Conservation (phyloP, 2,797 vertebrate species). For the Oryzias sinensis region DNA sequence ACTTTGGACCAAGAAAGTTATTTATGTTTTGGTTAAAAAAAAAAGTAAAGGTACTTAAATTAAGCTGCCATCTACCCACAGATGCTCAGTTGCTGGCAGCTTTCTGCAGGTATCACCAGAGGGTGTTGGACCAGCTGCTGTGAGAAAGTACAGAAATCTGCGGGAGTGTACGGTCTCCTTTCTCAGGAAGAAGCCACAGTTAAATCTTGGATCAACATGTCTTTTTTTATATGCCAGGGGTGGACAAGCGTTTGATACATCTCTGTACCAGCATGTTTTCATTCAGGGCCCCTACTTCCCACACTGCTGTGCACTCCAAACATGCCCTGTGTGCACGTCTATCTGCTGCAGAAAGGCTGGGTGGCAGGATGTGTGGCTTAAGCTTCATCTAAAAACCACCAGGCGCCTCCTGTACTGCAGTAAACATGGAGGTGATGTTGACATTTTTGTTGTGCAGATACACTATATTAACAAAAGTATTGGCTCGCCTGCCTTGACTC, state of each 20-base stretch:
- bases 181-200: slow-evolving; percentile 59
- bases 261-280: slow-evolving; percentile 62
- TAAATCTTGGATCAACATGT: slow-evolving; percentile 62
- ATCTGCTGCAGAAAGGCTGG: slow-evolving; percentile 6
- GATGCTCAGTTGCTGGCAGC: too few species aligned
- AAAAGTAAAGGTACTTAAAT: too few species aligned
- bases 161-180: slow-evolving; percentile 34
- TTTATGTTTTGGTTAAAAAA: too few species aligned
- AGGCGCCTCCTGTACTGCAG: background rate
- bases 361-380: slow-evolving; percentile 1
- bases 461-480: too few species aligned
- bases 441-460: background rate
- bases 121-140: too few species aligned
- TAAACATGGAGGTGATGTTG: background rate
- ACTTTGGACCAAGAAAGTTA: too few species aligned
- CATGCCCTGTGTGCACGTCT: slow-evolving; percentile 42
- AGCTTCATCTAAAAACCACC: background rate
- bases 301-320: slow-evolving; percentile 48
- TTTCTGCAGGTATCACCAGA: too few species aligned
- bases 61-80: too few species aligned
- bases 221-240: slow-evolving; percentile 34
- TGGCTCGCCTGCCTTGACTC: too few species aligned
- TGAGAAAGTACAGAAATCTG: slow-evolving; percentile 53
- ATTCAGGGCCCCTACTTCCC: slow-evolving; percentile 47
- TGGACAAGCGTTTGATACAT: slow-evolving; percentile 66